Evolutionary conservation across 2,797 vertebrate genomes (phyloP), one percentile per base, ranked within the genome.

Genomic region (Centroberyx gerrardi): DNA sequence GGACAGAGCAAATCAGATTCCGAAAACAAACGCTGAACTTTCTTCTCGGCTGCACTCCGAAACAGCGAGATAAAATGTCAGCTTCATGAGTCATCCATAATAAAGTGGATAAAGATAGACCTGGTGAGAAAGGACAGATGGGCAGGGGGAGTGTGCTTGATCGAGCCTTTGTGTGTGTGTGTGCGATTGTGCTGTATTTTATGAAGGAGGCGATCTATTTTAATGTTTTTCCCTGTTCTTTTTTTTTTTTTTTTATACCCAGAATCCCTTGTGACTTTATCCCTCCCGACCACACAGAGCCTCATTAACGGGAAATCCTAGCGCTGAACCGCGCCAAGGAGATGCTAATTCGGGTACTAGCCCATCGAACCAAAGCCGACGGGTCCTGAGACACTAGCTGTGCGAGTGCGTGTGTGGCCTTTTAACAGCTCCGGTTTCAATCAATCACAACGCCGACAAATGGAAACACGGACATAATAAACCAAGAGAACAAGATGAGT

Each of bases 241-340:
- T 31, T n/a, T 66, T 53, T 60, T 22, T 51, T 28, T 55, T 22
- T 58, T 46, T 74, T 59, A 42, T 31, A 75, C 49, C 55, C 82
- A 85, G 59, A 83, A 83, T 92, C 91, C 88, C 84, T 60, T 68
- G 88, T 80, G 88, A 86, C 83, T 83, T 77, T 65, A 84, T 86
- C 84, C 74, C 58, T 79, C 76, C 85, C 77, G 67, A 84, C 87
- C 80, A 79, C 84, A 86, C 77, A 72, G 82, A 92, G 82, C 65
- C 87, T 93, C 92, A 93, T 94, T 94, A 93, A 90, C 67, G 70
- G 91, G 87, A 92, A 93, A 94, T 90, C 88, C 90, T 90, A 92
- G 87, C 82, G 22, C 84, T 68, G 79, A 81, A 91, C 84, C 85
- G 74, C 52, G 15, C 86, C 88, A 75, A 87, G 85, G 86, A 88